Conservation (phyloP, 2,888 invertebrate species). For the Julus scandinavius region DNA sequence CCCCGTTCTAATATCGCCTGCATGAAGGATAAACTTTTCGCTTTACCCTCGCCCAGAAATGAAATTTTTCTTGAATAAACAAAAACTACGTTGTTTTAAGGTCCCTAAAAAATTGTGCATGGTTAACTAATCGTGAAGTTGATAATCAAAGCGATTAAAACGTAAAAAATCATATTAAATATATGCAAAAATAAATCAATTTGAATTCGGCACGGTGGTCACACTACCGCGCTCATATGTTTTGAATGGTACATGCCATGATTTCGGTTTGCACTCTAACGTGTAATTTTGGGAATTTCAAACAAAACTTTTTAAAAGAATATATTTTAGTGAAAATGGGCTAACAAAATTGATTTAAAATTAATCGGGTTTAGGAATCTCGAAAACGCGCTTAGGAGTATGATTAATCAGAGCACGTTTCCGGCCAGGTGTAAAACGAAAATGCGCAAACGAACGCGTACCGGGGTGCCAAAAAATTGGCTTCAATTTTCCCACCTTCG, state of each 20-base stretch:
- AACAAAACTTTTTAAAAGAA: neutral
- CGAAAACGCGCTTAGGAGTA: neutral
- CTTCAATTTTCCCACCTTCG: neutral
- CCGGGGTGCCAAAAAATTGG: neutral
- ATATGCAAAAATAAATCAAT: neutral
- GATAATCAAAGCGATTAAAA: neutral
- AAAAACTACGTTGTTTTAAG: neutral
- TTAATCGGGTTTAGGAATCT: neutral
- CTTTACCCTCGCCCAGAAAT: neutral
- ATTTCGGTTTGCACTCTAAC: neutral
- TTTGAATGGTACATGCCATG: neutral
- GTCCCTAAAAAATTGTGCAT: neutral
- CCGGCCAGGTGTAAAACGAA: neutral
- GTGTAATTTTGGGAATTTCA: neutral
- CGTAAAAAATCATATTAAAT: neutral
- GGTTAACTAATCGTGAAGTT: too few species aligned
- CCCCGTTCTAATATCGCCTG: neutral
- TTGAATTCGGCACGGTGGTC: neutral
- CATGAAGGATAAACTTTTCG: neutral
- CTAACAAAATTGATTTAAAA: neutral
- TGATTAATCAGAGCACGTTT: neutral
- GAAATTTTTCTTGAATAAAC: neutral
- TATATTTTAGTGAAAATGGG: too few species aligned
- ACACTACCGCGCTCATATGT: neutral
- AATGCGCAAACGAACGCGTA: neutral